A percentile compares a stretch with the other conserved stretches of the same genome.
Conservation (phyloP, 2,113 vertebrate genomes). For the Neodon shergylaensis region DNA sequence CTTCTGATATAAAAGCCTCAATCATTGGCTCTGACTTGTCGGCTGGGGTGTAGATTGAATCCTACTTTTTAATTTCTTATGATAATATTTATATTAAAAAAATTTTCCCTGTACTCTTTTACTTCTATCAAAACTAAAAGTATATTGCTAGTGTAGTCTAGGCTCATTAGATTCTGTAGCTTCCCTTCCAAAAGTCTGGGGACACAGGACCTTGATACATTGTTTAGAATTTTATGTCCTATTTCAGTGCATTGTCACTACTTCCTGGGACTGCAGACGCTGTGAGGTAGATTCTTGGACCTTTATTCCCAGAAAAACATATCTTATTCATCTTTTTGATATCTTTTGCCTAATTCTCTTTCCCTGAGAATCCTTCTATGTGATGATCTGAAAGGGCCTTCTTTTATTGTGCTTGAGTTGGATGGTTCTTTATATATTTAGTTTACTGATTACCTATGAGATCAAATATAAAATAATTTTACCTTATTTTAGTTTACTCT, state of each 20-base stretch:
- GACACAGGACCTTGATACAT: neutral
- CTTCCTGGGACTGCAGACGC: fast-evolving
- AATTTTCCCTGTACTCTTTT: neutral
- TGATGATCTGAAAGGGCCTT: neutral
- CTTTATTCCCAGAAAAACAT: neutral
- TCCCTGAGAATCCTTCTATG: neutral
- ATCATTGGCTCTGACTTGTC: neutral
- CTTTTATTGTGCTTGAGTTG: neutral
- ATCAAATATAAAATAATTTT: neutral
- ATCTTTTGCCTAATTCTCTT: neutral
- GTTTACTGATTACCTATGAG: neutral
- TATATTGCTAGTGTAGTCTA: neutral
- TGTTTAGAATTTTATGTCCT: neutral
- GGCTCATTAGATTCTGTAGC: neutral
- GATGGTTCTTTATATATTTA: neutral
- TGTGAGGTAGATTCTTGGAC: neutral
- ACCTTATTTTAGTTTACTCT: neutral
- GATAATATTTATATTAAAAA: too few species aligned
- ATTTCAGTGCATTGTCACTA: neutral
- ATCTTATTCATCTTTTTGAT: neutral
- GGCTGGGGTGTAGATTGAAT: neutral
- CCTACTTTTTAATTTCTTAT: neutral
- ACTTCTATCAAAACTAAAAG: neutral
- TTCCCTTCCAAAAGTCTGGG: neutral
- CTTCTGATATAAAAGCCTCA: neutral